Evolutionary conservation across 2,888 invertebrate species (phyloP).

Genomic region (Cotesia congregata): DNA sequence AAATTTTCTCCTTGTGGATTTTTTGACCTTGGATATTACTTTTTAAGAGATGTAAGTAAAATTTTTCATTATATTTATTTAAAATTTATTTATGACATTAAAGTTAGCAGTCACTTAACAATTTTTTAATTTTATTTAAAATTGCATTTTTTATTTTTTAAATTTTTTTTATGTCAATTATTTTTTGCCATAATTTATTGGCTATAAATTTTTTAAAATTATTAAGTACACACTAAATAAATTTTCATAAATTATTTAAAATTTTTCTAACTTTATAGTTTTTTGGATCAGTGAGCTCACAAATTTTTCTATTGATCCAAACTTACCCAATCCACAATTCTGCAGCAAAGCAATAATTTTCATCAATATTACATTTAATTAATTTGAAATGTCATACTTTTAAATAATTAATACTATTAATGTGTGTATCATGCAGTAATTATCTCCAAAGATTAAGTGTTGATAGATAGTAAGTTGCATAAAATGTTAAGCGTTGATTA

Average conservation of each 20-base stretch:
- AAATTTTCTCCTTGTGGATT: neutral
- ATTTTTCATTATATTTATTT: no score
- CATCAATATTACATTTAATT: neutral
- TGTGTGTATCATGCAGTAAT: neutral
- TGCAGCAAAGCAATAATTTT: neutral
- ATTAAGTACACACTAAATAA: no score
- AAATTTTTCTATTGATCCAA: neutral
- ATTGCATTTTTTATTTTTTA: no score
- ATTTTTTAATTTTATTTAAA: no score
- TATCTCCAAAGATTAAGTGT: neutral
- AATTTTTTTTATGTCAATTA: no score
- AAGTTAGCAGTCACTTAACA: no score
- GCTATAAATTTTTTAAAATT: no score
- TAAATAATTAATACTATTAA: neutral
- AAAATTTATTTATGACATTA: neutral
- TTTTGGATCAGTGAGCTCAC: neutral
- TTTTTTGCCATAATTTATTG: no score
- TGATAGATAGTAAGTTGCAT: neutral
- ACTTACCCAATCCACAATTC: neutral
- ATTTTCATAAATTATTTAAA: neutral
- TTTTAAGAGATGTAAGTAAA: neutral
- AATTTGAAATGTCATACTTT: neutral
- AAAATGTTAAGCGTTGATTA: neutral
- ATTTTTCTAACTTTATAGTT: neutral
- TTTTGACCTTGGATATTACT: neutral